Evolutionary conservation across 2,888 invertebrate species (phyloP), one percentile per base, ranked within the genome.

Genomic region (Dasysyrphus tricinctus): DNA sequence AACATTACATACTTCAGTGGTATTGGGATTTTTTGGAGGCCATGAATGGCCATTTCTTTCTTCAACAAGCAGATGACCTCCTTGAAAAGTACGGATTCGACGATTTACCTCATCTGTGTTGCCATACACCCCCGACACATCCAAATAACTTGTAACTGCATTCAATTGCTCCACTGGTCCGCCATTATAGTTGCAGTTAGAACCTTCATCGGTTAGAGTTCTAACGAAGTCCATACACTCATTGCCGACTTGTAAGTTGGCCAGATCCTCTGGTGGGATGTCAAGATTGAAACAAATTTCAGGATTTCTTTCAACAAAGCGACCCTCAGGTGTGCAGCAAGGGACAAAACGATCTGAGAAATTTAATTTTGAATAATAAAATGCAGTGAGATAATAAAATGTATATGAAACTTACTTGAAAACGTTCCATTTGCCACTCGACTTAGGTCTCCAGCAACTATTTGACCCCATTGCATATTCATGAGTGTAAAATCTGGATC

Each of bases 111-210:
- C 93, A 14, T 94, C 93, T 5, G 94, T 95, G 84, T 95, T 96
- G 2, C 97, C 97, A 90, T 97, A 98, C 2, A 97, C 95, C 39
- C 96, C 92, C 0, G 97, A 97, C 6, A 96, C 93, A 75, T 97
- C 97, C 94, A 97, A 93, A 89, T 90, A 92, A 3, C 92, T 85
- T 5, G 92, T 92, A 19, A 92, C 92, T 5, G 89, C 90, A 51
- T 92, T 91, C 91, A 96, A 94, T 93, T 96, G 96, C 92, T 96
- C 95, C 4, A 95, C 95, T 80, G 94, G 93, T 3, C 91, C 90
- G 0, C 89, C 88, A 57, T 92, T 92, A 80, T 94, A 94, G 61
- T 94, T 93, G 88, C 96, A 95, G 84, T 94, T 94, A 19, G 94
- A 93, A 90, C 95, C 94, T 42, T 94, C 93, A 90, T 96, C 95